Base-by-base conservation (phyloP, 2,113 vertebrate species). In the Polyodon spathula region DNA sequence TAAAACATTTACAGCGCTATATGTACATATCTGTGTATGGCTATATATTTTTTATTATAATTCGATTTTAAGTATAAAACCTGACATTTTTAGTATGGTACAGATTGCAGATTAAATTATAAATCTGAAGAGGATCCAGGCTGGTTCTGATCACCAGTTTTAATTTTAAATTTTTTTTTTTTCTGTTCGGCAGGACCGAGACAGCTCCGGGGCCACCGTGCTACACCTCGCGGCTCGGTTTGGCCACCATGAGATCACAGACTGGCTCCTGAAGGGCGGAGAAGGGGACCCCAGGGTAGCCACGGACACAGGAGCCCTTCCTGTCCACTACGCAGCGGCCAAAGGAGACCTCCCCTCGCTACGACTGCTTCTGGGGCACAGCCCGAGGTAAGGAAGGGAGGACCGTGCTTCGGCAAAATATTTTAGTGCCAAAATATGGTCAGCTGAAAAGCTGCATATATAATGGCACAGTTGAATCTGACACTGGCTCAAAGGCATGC, bases 141-240 rank as follows among this genome's bases (percentile, higher is more conserved):
- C n/a, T n/a, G n/a, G n/a, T n/a, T n/a, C n/a, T n/a, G n/a, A n/a
- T n/a, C n/a, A n/a, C n/a, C n/a, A n/a, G n/a, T n/a, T n/a, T n/a
- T n/a, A n/a, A n/a, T n/a, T n/a, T n/a, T n/a, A n/a, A n/a, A n/a
- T n/a, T n/a, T n/a, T n/a, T n/a, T n/a, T n/a, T 66, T 37, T 64
- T 6, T 76, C 57, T 54, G 14, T 17, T 67, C 70, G 66, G 1
- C 79, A 99, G 96, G 88, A 91, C 71, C 89, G 78, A 71, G 96
- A 99, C 82, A 89, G 86, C 73, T 96, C 94, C 2, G 96, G 96
- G 65, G 95, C 96, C 78, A 97, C 93, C 2, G 75, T 93, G 72
- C 86, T 99, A 55, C 96, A 99, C 72, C 88, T 99, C 37, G 91
- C 96, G n/a, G 88, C 93, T 63, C 92, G 96, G 58, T 99, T 98